These are phyloP conservation scores for Pachyrhynchus sulphureomaculatus DNA, from an alignment of 1,140 invertebrate species.

Conservation along the genomic window DNA sequence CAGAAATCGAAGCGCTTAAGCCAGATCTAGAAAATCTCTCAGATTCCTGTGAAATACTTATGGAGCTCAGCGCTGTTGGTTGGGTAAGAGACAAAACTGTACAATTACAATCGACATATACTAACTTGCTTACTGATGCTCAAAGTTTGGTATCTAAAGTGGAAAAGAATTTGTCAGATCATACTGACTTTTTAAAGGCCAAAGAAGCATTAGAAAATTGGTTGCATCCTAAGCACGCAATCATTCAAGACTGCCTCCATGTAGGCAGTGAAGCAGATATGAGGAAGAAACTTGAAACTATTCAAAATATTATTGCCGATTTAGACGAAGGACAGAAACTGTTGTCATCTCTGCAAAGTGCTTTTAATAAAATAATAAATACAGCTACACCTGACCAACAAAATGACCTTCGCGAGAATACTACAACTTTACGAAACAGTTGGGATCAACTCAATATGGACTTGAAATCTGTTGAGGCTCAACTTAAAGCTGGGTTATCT, in stretches of 20 bases:
- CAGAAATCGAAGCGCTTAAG: conserved; percentile 77
- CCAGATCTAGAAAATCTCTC: conserved; percentile 78
- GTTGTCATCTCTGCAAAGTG: conserved; percentile 74
- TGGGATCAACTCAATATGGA: conserved; percentile 84
- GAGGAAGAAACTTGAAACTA: conserved; percentile 81
- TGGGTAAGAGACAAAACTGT: conserved; percentile 84
- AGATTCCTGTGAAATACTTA: conserved; percentile 81
- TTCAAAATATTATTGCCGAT: conserved; percentile 68
- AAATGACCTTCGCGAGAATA: conserved; percentile 70
- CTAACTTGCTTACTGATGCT: conserved; percentile 71
- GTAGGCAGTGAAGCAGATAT: conserved; percentile 76
- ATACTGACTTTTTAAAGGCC: conserved; percentile 84
- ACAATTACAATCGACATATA: conserved; percentile 78
- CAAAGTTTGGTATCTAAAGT: conserved; percentile 79
- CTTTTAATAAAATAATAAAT: conserved; percentile 81
- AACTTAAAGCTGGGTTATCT: conserved; percentile 72
- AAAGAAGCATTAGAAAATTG: conserved; percentile 80
- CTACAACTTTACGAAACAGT: conserved; percentile 71
- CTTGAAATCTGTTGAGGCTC: conserved; percentile 73
- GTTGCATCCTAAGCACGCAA: conserved; percentile 74
- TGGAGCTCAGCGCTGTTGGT: conserved; percentile 80
- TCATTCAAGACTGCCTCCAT: conserved; percentile 78
- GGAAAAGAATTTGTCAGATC: conserved; percentile 85
- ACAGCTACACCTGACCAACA: conserved; percentile 79
- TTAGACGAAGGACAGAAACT: conserved; percentile 87